These are phyloP conservation scores for Shargacucullia verbasci DNA, from an alignment of 2,888 invertebrate species.

Conservation along the genomic window DNA sequence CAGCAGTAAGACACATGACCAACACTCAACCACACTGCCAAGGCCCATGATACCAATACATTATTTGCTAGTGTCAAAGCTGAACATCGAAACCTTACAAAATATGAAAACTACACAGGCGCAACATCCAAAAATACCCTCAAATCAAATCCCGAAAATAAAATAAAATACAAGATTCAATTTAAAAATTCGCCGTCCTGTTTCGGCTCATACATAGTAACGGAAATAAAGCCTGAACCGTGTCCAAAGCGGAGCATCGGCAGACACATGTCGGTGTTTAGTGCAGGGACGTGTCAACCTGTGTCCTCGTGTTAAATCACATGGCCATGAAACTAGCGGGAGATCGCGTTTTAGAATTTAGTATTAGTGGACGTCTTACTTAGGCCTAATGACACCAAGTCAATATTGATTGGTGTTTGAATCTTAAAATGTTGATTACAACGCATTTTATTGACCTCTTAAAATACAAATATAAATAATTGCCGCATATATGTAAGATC, in stretches of 20 bases:
- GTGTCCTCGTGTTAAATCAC: slow-evolving; percentile 45
- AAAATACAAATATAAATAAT: no score
- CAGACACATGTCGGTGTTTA: slow-evolving; percentile 64
- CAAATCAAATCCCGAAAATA: slow-evolving; percentile 39
- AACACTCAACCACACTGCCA: no score
- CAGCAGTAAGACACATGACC: no score
- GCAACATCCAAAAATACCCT: slow-evolving; percentile 2
- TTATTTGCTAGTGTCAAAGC: no score
- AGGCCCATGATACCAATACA: no score
- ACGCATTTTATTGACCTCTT: no score
- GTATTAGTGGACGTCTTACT: no score
- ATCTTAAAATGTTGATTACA: no score
- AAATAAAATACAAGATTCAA: slow-evolving; percentile 54
- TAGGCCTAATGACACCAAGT: no score
- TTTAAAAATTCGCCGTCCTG: slow-evolving; percentile 60
- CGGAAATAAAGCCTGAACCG: slow-evolving; percentile 68
- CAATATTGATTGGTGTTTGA: no score
- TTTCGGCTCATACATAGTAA: slow-evolving; percentile 59
- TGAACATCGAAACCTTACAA: neutral
- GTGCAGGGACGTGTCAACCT: slow-evolving; percentile 58
- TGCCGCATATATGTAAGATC: no score
- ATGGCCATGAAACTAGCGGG: slow-evolving; percentile 29
- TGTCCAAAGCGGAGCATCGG: slow-evolving; percentile 60
- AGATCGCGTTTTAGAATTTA: no score
- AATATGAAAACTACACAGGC: neutral